Conservation (phyloP, 1,140 invertebrate species). For the Xylocopa sonorina region DNA sequence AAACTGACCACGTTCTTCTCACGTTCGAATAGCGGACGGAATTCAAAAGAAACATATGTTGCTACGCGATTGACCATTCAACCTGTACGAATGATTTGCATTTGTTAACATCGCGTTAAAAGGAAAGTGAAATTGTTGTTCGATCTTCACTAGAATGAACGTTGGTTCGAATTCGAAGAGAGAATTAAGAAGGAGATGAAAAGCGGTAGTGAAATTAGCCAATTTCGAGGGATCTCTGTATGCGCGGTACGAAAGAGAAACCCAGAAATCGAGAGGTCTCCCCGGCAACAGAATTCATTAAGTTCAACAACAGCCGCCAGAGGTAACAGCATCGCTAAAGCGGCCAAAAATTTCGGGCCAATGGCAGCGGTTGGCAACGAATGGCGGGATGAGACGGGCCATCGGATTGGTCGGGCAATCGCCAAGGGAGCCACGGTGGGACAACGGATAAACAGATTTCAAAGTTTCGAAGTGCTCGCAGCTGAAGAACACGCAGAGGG, state of each 20-base stretch:
- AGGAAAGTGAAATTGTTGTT: too few species aligned
- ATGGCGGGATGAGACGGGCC: slow-evolving; percentile 67
- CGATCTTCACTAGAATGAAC: background rate
- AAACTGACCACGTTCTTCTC: background rate
- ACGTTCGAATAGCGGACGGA: background rate
- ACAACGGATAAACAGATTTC: slow-evolving; percentile 61
- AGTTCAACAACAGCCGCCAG: slow-evolving; percentile 30
- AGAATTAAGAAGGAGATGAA: background rate
- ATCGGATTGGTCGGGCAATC: slow-evolving; percentile 58
- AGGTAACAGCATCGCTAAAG: slow-evolving; percentile 39
- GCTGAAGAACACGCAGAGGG: slow-evolving; percentile 53
- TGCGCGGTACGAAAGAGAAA: slow-evolving; percentile 8
- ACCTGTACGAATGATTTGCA: background rate
- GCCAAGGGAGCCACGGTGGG: slow-evolving; percentile 48
- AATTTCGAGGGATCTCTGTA: background rate
- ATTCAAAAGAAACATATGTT: background rate
- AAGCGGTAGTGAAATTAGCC: background rate
- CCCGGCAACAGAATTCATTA: slow-evolving; percentile 63
- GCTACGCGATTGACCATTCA: background rate
- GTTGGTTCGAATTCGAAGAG: background rate
- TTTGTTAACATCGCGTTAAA: background rate
- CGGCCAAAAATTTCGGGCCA: slow-evolving; percentile 42
- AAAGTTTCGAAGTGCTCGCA: slow-evolving; percentile 58
- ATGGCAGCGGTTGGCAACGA: slow-evolving; percentile 55
- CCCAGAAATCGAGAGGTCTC: slow-evolving; percentile 46